Conservation (phyloP, 64 coral and sea anemone species). For the Hydrozoanthus tunicans region DNA sequence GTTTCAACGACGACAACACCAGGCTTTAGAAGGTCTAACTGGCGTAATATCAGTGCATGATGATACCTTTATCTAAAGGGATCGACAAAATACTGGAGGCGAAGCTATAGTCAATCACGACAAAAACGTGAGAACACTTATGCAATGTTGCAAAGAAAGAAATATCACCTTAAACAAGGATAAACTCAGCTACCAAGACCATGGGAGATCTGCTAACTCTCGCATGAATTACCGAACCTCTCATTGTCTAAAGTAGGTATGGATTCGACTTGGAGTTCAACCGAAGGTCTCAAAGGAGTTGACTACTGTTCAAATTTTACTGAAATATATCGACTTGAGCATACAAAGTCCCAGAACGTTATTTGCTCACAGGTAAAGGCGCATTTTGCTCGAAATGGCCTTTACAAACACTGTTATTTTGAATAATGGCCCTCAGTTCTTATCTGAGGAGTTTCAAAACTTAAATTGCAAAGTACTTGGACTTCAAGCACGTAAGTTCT, state of each 20-base stretch:
- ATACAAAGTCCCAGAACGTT: slow-evolving; percentile 9
- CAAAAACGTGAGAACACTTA: not conserved
- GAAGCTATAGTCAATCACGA: not conserved
- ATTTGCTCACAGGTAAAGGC: not conserved
- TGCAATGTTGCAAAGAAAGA: slow-evolving; percentile 27
- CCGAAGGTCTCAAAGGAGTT: not conserved
- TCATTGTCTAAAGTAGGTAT: not conserved
- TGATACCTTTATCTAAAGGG: slow-evolving; percentile 4
- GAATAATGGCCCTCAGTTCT: slow-evolving; percentile 37
- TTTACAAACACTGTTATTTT: slow-evolving; percentile 8
- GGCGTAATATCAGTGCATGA: not conserved
- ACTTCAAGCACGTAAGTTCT: slow-evolving; percentile 36
- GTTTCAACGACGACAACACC: not conserved
- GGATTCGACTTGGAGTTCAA: not conserved
- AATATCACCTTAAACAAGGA: slow-evolving; percentile 17
- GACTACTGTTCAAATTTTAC: slow-evolving; percentile 23
- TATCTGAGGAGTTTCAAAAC: slow-evolving; percentile 48
- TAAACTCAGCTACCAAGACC: not conserved
- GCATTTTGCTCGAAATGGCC: slow-evolving; percentile 25
- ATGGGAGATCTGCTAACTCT: no score
- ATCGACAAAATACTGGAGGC: not conserved
- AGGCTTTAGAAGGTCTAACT: slow-evolving; percentile 20
- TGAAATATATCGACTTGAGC: slow-evolving; percentile 29
- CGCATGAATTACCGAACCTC: no score
- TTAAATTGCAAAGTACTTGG: slow-evolving; percentile 16